Base-by-base conservation (phyloP, 1,140 invertebrate genomes). In the Sminthurinus signatus region DNA sequence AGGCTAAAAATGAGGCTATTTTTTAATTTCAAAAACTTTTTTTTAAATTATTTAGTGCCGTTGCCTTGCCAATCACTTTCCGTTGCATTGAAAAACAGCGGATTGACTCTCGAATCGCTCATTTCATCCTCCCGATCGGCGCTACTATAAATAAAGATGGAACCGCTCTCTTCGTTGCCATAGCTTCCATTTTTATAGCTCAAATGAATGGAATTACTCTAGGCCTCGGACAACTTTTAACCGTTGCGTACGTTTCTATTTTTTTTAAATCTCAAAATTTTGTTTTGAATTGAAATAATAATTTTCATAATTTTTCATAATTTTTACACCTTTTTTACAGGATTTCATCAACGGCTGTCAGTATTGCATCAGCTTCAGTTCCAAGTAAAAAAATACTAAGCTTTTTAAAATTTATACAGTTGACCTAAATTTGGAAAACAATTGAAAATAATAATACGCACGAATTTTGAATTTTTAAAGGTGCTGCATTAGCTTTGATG, bases 81-180 rank as follows among this genome's bases (percentile, higher is more conserved):
- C 85, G 86, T 50, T 89, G 91, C 75, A 87, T 98, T 84, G 93
- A 96, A 76, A 90, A 95, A 70, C 81, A 93, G 56, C 83, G 85
- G 67, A 84, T 96, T 62, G 93, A 98, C 79, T 83, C 86, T 28
- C 82, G 93, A 56, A 90, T 98, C 52, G 93, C 93, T 1, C 82
- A 90, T 59, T 95, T 94, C 77, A 88, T 94, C 17, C 79, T 96
- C 5, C 92, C 92, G 0, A 90, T 95, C 67, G 91, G 91, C 23
- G 90, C 88, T 73, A 93, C 92, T 67, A 87, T 94, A 70, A 96
- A 96, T 76, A 93, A 93, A 86, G 91, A 96, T 74, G 94, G 93
- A 12, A 96, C 93, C 1, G 93, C 93, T 0, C 78, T 96, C 8
- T 96, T 93, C 75, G 84, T 96, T 17, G 83, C 90, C 0, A 84